Percentiles rank a stretch among this genome's conserved stretches.
Evolutionary conservation across 2,888 invertebrate genomes (phyloP).

Genomic region (Laspeyria flexula): DNA sequence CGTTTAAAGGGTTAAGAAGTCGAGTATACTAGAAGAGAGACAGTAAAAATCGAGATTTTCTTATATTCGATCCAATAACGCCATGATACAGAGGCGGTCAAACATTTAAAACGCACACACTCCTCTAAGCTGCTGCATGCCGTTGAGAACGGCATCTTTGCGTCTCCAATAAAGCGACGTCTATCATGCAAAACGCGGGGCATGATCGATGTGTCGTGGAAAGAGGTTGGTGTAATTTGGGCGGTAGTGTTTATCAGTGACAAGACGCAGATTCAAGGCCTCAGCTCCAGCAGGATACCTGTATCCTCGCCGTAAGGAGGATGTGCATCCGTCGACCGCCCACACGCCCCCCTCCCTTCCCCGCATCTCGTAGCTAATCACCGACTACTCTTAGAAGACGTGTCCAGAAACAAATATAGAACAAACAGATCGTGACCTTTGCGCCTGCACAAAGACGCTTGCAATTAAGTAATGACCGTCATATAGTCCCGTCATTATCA

Average conservation of each 20-base stretch:
- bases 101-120: too few relatives aligned
- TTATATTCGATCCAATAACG: too few relatives aligned
- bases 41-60: too few relatives aligned
- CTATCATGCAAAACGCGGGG: not conserved
- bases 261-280: constrained; percentile 25
- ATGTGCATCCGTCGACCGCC: constrained; percentile 74
- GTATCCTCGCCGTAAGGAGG: constrained; percentile 75
- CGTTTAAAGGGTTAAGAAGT: too few relatives aligned
- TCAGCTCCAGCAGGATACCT: constrained; percentile 62
- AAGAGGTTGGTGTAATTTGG: constrained; percentile 16
- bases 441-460: constrained; percentile 18
- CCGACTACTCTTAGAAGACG: constrained; percentile 1
- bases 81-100: too few relatives aligned
- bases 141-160: too few relatives aligned
- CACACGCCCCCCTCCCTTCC: constrained; percentile 30
- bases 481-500: constrained; percentile 4
- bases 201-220: not conserved
- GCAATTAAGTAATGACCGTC: constrained; percentile 12
- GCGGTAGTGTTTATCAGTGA: not conserved
- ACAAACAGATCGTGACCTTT: constrained; percentile 17
- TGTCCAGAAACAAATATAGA: not conserved
- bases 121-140: too few relatives aligned
- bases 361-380: constrained; percentile 3
- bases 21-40: too few relatives aligned
- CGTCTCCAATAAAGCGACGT: too few relatives aligned